Evolutionary conservation across 1,140 invertebrate species (phyloP).

Genomic region (Liolophura sinensis): DNA sequence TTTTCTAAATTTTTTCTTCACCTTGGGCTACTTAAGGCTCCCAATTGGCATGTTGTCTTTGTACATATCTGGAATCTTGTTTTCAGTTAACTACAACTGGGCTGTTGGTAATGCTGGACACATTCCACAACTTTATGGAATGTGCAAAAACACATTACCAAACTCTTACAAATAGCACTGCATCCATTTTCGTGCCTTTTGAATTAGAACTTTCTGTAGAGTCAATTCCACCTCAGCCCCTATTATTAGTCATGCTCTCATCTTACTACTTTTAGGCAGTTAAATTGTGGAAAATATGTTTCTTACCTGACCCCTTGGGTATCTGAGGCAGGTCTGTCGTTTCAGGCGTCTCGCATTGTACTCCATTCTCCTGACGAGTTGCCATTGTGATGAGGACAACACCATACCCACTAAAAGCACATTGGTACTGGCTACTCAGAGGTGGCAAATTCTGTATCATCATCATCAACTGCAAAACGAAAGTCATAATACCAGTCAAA

Average conservation of each 20-base stretch:
- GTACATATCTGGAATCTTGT: too few species aligned
- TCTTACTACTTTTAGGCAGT: background rate
- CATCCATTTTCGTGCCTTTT: too few species aligned
- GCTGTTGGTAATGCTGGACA: too few species aligned
- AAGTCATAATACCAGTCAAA: background rate
- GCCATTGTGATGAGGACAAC: conserved; percentile 72
- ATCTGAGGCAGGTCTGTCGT: conserved; percentile 88
- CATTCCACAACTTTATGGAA: too few species aligned
- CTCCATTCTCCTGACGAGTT: conserved; percentile 77
- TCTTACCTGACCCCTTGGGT: conserved; percentile 80
- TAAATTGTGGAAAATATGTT: background rate
- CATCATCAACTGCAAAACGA: conserved; percentile 71
- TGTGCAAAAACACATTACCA: too few species aligned
- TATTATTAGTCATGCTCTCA: background rate
- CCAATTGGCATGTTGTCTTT: too few species aligned
- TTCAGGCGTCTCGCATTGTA: conserved; percentile 83
- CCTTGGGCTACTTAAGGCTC: too few species aligned
- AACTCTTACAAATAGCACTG: too few species aligned
- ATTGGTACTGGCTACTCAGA: conserved; percentile 86
- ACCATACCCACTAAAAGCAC: conserved; percentile 90
- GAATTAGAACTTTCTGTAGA: too few species aligned
- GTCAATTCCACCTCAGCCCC: background rate
- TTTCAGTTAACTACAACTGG: too few species aligned
- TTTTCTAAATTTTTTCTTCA: too few species aligned
- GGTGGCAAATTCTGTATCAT: conserved; percentile 92